Percentiles rank a stretch among this genome's conserved stretches.
Evolutionary conservation across 2,888 invertebrate species (phyloP).

Genomic region (Lamproptera curius): DNA sequence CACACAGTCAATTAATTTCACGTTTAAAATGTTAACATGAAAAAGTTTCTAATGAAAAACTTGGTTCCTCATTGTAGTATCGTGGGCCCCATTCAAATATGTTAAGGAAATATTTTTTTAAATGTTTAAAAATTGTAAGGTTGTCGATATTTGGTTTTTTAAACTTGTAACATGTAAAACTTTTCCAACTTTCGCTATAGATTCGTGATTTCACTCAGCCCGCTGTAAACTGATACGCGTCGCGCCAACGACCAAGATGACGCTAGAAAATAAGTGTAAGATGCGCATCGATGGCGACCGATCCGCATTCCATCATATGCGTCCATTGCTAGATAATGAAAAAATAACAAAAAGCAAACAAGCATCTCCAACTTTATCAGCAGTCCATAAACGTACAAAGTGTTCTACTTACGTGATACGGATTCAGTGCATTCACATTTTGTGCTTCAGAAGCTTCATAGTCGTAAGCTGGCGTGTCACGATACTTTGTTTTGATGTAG

Average conservation of each 20-base stretch:
- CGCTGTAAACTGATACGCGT: conserved; percentile 46
- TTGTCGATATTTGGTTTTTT: too few relatives aligned
- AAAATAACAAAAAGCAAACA: conserved; percentile 41
- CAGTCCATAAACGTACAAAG: conserved; percentile 23
- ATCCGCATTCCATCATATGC: conserved; percentile 68
- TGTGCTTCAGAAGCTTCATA: conserved; percentile 61
- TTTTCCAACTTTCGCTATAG: too few relatives aligned
- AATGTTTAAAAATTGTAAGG: too few relatives aligned
- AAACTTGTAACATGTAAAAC: too few relatives aligned
- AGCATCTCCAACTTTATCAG: conserved; percentile 24
- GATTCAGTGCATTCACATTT: conserved; percentile 61
- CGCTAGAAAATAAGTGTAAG: conserved; percentile 71
- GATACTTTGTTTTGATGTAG: conserved; percentile 61
- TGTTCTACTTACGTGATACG: conserved; percentile 60
- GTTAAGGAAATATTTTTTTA: too few relatives aligned
- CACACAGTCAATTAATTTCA: too few relatives aligned
- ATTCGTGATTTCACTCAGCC: conserved; percentile 63
- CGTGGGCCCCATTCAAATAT: too few relatives aligned
- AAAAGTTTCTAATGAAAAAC: too few relatives aligned
- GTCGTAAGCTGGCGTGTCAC: conserved; percentile 48
- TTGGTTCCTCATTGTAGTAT: too few relatives aligned
- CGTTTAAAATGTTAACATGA: too few relatives aligned
- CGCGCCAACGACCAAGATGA: conserved; percentile 55
- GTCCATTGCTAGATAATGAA: conserved; percentile 53
- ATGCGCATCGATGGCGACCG: conserved; percentile 58